Conservation (phyloP, 2,797 vertebrate genomes). For the Acipenser ruthenus region DNA sequence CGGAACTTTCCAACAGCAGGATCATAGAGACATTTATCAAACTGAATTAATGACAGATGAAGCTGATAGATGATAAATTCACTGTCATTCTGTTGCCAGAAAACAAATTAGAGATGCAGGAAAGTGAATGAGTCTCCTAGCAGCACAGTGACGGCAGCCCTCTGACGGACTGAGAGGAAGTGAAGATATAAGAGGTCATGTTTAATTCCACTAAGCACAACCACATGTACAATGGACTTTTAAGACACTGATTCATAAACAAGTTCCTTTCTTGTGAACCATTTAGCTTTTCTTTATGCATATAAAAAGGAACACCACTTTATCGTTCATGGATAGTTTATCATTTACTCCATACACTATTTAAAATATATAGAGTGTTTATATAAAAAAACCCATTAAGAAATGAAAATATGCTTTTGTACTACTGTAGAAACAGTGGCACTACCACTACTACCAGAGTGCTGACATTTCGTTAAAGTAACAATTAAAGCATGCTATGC, state of each 20-base stretch:
- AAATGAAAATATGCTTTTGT: too few species aligned
- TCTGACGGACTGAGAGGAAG: constrained; percentile 37
- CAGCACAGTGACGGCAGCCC: constrained; percentile 14
- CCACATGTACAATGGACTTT: constrained; percentile 29
- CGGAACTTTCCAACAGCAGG: not conserved
- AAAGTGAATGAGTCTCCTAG: constrained; percentile 40
- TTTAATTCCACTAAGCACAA: constrained; percentile 43
- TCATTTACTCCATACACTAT: too few species aligned
- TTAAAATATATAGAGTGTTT: too few species aligned
- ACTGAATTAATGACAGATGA: constrained; percentile 7
- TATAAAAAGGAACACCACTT: too few species aligned
- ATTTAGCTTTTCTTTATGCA: not conserved
- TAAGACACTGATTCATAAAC: constrained; percentile 27
- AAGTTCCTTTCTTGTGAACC: constrained; percentile 2
- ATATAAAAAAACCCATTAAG: too few species aligned
- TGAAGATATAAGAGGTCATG: constrained; percentile 48
- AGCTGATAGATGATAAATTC: constrained; percentile 37
- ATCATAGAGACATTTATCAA: not conserved
- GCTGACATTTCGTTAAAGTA: too few species aligned
- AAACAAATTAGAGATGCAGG: constrained; percentile 29
- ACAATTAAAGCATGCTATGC: too few species aligned
- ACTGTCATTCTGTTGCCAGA: constrained; percentile 26
- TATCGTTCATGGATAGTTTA: too few species aligned
- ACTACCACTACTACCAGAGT: too few species aligned
- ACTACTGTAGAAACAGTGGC: too few species aligned